Evolutionary conservation across 2,888 invertebrate species (phyloP).

Genomic region (Panopea generosa): DNA sequence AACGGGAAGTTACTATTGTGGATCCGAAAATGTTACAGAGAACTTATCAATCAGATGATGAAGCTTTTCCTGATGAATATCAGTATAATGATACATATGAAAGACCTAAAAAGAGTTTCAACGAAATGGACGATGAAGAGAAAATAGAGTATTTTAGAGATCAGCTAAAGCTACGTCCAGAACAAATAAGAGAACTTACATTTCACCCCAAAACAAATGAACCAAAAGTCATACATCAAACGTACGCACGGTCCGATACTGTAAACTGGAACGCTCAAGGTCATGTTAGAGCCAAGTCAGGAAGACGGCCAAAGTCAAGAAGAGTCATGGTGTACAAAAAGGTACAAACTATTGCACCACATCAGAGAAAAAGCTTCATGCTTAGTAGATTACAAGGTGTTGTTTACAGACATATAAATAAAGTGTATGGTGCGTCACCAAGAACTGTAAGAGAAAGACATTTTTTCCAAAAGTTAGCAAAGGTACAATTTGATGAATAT

Average conservation of each 20-base stretch:
- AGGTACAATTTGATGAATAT: slow-evolving; percentile 66
- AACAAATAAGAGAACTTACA: slow-evolving; percentile 60
- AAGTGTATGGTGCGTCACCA: slow-evolving; percentile 66
- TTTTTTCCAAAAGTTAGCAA: slow-evolving; percentile 70
- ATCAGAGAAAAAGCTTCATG: slow-evolving; percentile 64
- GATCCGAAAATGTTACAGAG: slow-evolving; percentile 40
- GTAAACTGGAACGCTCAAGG: slow-evolving; percentile 30
- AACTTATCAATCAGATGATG: slow-evolving; percentile 14
- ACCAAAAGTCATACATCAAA: slow-evolving; percentile 59
- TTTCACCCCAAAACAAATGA: slow-evolving; percentile 63
- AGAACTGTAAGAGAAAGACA: slow-evolving; percentile 65
- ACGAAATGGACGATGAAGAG: slow-evolving; percentile 56
- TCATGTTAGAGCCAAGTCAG: slow-evolving; percentile 41
- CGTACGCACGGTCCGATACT: slow-evolving; percentile 62
- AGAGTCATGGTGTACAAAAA: slow-evolving; percentile 31
- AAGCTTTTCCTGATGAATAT: slow-evolving; percentile 40
- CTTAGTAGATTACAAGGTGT: slow-evolving; percentile 68
- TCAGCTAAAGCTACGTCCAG: slow-evolving; percentile 45
- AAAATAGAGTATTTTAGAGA: slow-evolving; percentile 49
- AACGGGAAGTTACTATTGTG: slow-evolving; percentile 56
- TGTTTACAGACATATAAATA: slow-evolving; percentile 70
- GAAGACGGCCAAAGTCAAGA: slow-evolving; percentile 29
- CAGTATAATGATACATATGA: slow-evolving; percentile 39
- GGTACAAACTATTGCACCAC: slow-evolving; percentile 28
- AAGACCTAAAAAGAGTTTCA: slow-evolving; percentile 38